phyloP scores from a whole-genome alignment of 2,888 invertebrate species.

The Drosophila kambysellisi region DNA sequence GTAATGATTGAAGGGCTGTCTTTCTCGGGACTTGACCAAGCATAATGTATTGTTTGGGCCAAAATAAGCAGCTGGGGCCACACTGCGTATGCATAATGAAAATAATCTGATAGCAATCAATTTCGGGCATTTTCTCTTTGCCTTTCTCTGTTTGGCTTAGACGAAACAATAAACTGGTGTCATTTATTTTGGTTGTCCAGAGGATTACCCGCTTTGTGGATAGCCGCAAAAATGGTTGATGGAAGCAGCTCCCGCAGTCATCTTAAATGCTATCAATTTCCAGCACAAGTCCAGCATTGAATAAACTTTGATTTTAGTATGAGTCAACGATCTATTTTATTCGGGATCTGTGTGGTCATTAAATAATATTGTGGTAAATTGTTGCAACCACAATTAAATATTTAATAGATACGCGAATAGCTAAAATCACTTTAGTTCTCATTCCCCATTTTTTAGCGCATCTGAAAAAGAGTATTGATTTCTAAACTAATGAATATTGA shows the following conservation, averaged over 20 bases:
- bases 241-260: neutral
- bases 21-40: neutral
- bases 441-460: no score
- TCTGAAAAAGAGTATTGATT: no score
- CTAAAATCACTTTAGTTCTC: neutral
- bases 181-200: conserved; percentile 34
- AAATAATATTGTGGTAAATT: neutral
- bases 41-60: conserved; percentile 39
- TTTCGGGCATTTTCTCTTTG: neutral
- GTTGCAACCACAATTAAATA: neutral
- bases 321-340: conserved; percentile 14
- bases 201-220: conserved; percentile 12
- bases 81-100: conserved; percentile 58
- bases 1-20: conserved; percentile 49
- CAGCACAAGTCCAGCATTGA: neutral
- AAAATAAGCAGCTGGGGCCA: conserved; percentile 10
- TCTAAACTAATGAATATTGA: neutral
- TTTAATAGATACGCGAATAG: neutral
- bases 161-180: conserved; percentile 20
- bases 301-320: conserved; percentile 3
- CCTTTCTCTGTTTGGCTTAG: conserved; percentile 1
- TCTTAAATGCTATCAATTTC: conserved; percentile 21
- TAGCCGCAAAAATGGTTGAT: neutral
- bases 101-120: conserved; percentile 20
- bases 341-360: neutral